Evolutionary conservation across 1,140 invertebrate species (phyloP), one percentile per base, ranked within the genome.

Genomic region (Leptopilina boulardi): DNA sequence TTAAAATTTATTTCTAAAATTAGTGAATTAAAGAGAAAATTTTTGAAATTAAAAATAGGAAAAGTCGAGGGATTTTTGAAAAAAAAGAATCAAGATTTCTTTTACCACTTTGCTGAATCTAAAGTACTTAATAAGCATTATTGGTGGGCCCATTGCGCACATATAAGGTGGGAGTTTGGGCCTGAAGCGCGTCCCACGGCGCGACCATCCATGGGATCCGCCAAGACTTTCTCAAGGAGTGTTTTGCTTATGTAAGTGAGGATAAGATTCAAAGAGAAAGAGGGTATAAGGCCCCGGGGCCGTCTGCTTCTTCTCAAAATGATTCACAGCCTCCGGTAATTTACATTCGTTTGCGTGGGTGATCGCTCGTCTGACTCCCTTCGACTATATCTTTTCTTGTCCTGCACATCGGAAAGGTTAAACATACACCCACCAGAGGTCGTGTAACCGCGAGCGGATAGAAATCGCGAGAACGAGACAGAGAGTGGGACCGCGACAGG

Each of bases 261-360:
- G 21, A 51, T 51, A 51, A 66, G 56, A 73, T 18, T 19, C 66
- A 54, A 41, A 44, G 18, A 41, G 44, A 41, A 19, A 30, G 71
- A 59, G 41, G 74, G 73, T 76, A 74, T 70, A 54, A 74, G 77
- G 78, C 82, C 83, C 77, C 77, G 79, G 73, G 84, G 81, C 82
- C 77, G 81, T 83, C 81, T 82, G 82, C 77, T 47, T 84, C 82
- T 87, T 85, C 86, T 86, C 77, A 81, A 87, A 85, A 91, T 91
- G 90, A 91, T 91, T 91, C 89, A 90, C 85, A 89, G 90, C 89
- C 89, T 87, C 81, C 85, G 89, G 90, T 90, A 89, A 90, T 91
- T 91, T 89, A 90, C 85, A 87, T 85, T 88, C 87, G 86, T 85
- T 90, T 90, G 90, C 89, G 90, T 90, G 89, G 90, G 90, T 89